A percentile compares a stretch with the other conserved stretches of the same genome.
Evolutionary conservation across 1,140 invertebrate genomes (phyloP).

Genomic region (Vanessa atalanta): DNA sequence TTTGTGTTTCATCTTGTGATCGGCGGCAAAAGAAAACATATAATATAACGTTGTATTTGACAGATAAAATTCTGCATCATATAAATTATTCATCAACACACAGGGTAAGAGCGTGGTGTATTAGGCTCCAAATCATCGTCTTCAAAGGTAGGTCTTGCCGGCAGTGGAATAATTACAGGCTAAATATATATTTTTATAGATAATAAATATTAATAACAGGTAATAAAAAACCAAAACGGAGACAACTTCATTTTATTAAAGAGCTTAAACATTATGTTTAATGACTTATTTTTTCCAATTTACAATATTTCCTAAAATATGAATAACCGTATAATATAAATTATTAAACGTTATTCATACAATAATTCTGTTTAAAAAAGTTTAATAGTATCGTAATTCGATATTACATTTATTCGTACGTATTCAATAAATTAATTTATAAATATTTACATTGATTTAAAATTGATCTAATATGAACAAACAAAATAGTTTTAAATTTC

Average conservation of each 20-base stretch:
- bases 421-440: conserved; percentile 68
- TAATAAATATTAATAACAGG: not conserved
- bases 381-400: conserved; percentile 24
- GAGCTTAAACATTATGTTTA: conserved; percentile 29
- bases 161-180: no score
- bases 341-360: conserved; percentile 24
- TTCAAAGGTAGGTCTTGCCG: no score
- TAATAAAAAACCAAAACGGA: conserved; percentile 17
- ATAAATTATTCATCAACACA: no score
- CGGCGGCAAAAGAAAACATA: no score
- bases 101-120: no score
- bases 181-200: not conserved
- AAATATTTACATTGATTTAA: conserved; percentile 58
- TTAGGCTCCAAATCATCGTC: no score
- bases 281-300: conserved; percentile 30
- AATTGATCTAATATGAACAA: conserved; percentile 20
- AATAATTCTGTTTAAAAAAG: conserved; percentile 30
- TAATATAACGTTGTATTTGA: no score
- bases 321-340: conserved; percentile 15
- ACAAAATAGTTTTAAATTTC: not conserved
- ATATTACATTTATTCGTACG: conserved; percentile 53
- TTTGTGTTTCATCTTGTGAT: no score
- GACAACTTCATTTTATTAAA: conserved; percentile 35
- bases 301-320: conserved; percentile 16
- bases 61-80: no score